These are phyloP conservation scores for Takifugu rubripes DNA, from an alignment of 2,797 vertebrate genomes.

Conservation along the genomic window DNA sequence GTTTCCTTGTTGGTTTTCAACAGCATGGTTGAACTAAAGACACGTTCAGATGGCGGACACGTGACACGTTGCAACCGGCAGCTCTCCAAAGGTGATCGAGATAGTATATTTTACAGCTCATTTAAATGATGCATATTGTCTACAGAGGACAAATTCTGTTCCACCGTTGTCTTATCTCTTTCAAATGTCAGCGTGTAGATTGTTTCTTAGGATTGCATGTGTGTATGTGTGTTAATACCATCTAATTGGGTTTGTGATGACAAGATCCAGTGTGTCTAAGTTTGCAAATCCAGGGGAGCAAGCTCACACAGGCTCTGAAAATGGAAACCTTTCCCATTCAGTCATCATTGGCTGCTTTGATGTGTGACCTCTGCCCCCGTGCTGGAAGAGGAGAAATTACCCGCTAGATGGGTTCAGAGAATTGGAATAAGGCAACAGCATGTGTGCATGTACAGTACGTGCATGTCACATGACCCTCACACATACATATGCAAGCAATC, in stretches of 20 bases:
- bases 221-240: not conserved
- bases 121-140: conserved; percentile 14
- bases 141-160: conserved; percentile 1
- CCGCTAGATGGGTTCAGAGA: conserved; percentile 34
- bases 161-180: conserved; percentile 4
- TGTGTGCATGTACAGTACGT: too few relatives aligned
- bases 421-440: conserved; percentile 1
- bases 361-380: conserved; percentile 60
- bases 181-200: conserved; percentile 7
- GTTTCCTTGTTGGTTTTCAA: conserved; percentile 17
- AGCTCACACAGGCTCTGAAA: conserved; percentile 63
- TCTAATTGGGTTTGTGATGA: conserved; percentile 22
- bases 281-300: conserved; percentile 63
- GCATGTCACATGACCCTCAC: too few relatives aligned
- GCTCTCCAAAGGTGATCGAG: conserved; percentile 26
- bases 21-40: conserved; percentile 21
- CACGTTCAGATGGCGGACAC: conserved; percentile 25
- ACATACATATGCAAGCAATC: not conserved
- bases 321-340: conserved; percentile 51
- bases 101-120: conserved; percentile 26
- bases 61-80: conserved; percentile 42
- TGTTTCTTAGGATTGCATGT: conserved; percentile 7
- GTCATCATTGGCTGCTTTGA: conserved; percentile 68
- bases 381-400: conserved; percentile 52
- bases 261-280: conserved; percentile 54